A percentile compares a stretch with the other conserved stretches of the same genome.
Evolutionary conservation across 2,113 vertebrate species (phyloP).

Genomic region (Toxostoma redivivum): DNA sequence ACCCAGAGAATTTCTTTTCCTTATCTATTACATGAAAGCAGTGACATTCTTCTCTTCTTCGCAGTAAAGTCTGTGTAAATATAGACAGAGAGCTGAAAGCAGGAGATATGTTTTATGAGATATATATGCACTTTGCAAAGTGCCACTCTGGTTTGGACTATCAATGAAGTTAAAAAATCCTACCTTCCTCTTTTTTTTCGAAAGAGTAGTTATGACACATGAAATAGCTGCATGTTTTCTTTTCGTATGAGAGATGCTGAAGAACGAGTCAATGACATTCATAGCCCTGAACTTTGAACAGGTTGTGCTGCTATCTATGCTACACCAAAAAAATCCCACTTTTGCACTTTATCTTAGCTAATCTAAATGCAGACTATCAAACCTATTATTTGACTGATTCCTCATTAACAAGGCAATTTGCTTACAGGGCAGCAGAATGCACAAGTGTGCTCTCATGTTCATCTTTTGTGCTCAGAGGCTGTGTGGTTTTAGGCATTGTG

Average conservation of each 20-base stretch:
- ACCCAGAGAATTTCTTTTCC: neutral
- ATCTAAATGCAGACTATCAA: conserved; percentile 22
- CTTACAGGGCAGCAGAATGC: conserved; percentile 49
- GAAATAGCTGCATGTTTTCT: neutral
- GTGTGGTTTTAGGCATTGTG: conserved; percentile 26
- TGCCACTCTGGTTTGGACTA: neutral
- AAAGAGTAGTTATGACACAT: neutral
- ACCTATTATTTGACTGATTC: conserved; percentile 42
- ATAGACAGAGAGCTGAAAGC: neutral
- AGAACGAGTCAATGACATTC: neutral
- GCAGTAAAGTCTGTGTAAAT: neutral
- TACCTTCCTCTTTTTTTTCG: neutral
- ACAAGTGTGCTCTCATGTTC: conserved; percentile 24
- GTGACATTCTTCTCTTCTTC: neutral
- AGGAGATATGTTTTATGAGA: neutral
- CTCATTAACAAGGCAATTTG: conserved; percentile 54
- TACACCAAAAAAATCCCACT: neutral
- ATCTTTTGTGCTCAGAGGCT: conserved; percentile 42
- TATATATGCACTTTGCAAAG: neutral
- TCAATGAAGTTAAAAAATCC: neutral
- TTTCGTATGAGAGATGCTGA: neutral
- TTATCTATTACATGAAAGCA: neutral
- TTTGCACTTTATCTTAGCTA: neutral
- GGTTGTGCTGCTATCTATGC: neutral
- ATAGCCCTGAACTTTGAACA: neutral